Evolutionary conservation across 2,113 vertebrate species (phyloP).

Genomic region (Neofelis nebulosa): DNA sequence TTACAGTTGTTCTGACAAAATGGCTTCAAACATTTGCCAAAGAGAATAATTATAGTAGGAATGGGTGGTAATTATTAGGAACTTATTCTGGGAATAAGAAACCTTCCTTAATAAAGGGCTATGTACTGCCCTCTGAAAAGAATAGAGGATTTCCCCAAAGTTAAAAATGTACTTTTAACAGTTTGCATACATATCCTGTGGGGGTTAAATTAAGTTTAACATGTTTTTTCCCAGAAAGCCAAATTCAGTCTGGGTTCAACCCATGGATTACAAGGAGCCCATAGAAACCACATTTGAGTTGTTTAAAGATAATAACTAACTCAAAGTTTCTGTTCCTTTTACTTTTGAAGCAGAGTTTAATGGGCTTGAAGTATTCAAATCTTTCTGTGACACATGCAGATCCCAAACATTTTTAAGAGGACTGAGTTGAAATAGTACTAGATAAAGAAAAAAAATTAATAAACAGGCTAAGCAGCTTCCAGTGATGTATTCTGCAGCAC

Average conservation of each 20-base stretch:
- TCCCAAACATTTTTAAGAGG: conserved; percentile 35
- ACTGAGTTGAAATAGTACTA: not conserved
- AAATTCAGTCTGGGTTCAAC: conserved; percentile 30
- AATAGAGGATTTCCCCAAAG: conserved; percentile 58
- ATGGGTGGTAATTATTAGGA: conserved; percentile 66
- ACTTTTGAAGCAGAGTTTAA: not conserved
- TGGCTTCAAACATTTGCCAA: conserved; percentile 44
- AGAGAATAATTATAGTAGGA: conserved; percentile 56
- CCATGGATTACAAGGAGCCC: not conserved
- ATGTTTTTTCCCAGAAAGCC: conserved; percentile 45
- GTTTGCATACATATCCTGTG: not conserved
- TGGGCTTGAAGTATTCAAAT: not conserved
- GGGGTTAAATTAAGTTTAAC: conserved; percentile 51
- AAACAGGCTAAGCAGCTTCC: not conserved
- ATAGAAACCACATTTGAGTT: conserved; percentile 15
- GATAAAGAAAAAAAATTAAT: not conserved
- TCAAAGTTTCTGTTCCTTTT: conserved; percentile 14
- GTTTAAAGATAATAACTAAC: not conserved
- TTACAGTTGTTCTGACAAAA: conserved; percentile 61
- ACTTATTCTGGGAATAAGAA: conserved; percentile 70
- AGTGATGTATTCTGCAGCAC: not conserved
- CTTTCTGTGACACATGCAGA: not conserved
- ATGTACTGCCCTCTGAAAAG: not conserved
- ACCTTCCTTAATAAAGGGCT: conserved; percentile 70
- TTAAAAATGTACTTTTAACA: conserved; percentile 43